A percentile compares a stretch with the other conserved stretches of the same genome.
These are phyloP conservation scores for Epinephelus coioides DNA, from an alignment of 2,797 vertebrate genomes.

Conservation along the genomic window DNA sequence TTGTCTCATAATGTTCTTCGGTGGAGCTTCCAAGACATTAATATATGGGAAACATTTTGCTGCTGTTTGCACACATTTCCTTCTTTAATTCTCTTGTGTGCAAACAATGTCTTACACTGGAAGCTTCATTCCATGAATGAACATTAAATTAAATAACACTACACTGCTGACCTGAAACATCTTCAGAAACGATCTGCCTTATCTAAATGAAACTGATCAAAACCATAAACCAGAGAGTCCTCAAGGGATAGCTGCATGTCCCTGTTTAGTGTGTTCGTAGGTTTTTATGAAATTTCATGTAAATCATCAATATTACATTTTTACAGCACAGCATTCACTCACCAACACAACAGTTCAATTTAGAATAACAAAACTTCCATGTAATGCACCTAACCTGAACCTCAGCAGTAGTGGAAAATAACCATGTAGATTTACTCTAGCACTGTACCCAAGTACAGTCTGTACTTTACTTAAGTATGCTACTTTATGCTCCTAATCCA, in stretches of 20 bases:
- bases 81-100: background rate
- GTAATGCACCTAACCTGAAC: background rate
- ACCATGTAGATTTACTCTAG: too few relatives aligned
- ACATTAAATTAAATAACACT: too few relatives aligned
- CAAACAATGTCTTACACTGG: background rate
- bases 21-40: background rate
- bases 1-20: background rate
- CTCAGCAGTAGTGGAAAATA: too few relatives aligned
- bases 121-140: background rate
- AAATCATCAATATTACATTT: too few relatives aligned
- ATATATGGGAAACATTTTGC: too few relatives aligned
- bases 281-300: background rate
- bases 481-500: too few relatives aligned
- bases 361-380: background rate
- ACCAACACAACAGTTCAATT: background rate
- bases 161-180: background rate
- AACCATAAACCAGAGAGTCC: background rate
- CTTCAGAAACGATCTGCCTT: background rate
- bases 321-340: too few relatives aligned
- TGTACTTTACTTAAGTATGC: too few relatives aligned
- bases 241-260: background rate
- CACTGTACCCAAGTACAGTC: too few relatives aligned
- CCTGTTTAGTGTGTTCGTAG: background rate
- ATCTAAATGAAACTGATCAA: background rate
- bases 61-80: too few relatives aligned